Evolutionary conservation across 2,113 vertebrate genomes (phyloP), one percentile per base, ranked within the genome.

Genomic region (Holacanthus passer): DNA sequence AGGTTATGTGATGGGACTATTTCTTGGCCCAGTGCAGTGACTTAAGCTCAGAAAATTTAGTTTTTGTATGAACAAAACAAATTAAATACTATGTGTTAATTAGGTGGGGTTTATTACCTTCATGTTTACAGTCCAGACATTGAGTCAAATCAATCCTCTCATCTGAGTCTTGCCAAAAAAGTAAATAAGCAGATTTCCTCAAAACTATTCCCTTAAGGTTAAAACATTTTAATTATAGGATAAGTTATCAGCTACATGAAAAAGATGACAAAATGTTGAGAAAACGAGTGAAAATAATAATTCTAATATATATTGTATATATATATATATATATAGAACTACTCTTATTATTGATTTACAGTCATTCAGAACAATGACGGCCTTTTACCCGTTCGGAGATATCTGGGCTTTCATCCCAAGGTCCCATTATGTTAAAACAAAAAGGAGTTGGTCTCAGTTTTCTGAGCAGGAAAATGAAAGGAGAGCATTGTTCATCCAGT

Each of bases 401-500:
- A 41, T 56, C 43, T 60, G 43, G 66, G 35, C 35, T 47, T 70
- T 24, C 47, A 5, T 66, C 48, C 48, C 27, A 68, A 77, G 68
- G 11, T 22, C 32, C 62, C 22, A 68, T 31, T 32, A 50, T 50
- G 41, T 59, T 39, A 27, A 77, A 65, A 32, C 35, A 45, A 62
- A 68, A 68, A 62, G 10, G 20, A 31, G 20, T 8, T 48, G 47
- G 7, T 55, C 41, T 55, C 37, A 37, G 27, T 22, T 81, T 29
- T 63, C 55, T 56, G 56, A 47, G 43, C 31, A 66, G 22, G 27
- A 12, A 35, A 56, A 31, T 63, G 39, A 79, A 55, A 69, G 12
- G 69, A 73, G 47, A 55, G n/a, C 50, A 58, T 43, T 79, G 63
- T 68, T 66, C n/a, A 55, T 60, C 27, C 24, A 47, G 32, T 22